Percentiles rank a stretch among this genome's conserved stretches.
phyloP scores from a whole-genome alignment of 2,797 vertebrate species.

The Anolis apletophallus region DNA sequence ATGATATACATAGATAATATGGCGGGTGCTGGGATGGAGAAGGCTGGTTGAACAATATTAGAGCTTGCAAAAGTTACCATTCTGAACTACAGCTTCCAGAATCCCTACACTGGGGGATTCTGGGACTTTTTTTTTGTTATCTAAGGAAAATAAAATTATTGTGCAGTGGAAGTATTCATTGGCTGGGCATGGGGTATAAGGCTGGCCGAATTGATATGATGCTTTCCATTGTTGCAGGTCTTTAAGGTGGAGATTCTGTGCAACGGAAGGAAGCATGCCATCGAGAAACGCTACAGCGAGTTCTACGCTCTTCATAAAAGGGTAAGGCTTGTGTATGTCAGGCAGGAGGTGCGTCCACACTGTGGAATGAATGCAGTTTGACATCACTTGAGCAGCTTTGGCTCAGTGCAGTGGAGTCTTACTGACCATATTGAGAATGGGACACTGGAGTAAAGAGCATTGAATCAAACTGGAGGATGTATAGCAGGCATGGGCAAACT shows the following conservation, averaged over 20 bases:
- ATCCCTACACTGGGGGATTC: background rate
- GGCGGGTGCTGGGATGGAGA: no score
- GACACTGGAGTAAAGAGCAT: background rate
- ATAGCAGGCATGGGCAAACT: no score
- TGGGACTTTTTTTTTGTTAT: no score
- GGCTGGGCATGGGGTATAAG: rapidly evolving
- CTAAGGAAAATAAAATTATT: no score
- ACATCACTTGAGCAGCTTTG: no score
- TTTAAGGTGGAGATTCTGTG: conserved; percentile 91
- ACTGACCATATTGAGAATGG: background rate
- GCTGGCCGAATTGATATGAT: background rate
- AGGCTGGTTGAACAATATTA: no score
- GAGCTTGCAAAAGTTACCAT: no score
- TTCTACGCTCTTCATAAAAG: conserved; percentile 92
- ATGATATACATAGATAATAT: no score
- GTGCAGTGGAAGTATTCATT: no score
- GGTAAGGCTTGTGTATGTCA: conserved; percentile 72
- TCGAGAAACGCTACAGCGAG: conserved; percentile 87
- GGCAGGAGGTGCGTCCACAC: no score
- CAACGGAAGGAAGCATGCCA: conserved; percentile 89
- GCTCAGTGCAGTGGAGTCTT: background rate
- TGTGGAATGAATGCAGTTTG: no score
- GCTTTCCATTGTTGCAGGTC: conserved; percentile 74
- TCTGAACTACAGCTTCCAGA: background rate
- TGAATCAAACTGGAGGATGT: no score